A percentile compares a stretch with the other conserved stretches of the same genome.
Conservation (phyloP, 2,888 invertebrate species). For the Laothoe populi region DNA sequence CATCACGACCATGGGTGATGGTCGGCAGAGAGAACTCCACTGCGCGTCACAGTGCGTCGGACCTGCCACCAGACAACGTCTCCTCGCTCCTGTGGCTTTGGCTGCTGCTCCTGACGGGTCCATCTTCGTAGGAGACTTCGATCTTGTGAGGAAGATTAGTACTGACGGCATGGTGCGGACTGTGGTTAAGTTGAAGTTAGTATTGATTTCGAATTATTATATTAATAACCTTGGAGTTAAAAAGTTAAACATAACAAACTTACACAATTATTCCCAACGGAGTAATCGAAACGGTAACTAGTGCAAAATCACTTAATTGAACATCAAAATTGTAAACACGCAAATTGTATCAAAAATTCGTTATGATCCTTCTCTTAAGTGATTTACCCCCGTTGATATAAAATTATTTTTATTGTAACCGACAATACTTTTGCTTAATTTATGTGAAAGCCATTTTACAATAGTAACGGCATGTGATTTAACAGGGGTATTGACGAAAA, state of each 20-base stretch:
- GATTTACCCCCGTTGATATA: no score
- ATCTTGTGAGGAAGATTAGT: constrained; percentile 94
- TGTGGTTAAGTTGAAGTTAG: constrained; percentile 92
- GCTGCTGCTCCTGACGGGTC: constrained; percentile 97
- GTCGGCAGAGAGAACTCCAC: constrained; percentile 93
- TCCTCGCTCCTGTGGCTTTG: constrained; percentile 96
- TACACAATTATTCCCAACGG: no score
- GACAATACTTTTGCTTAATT: no score
- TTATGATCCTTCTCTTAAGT: no score
- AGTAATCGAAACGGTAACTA: no score
- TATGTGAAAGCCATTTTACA: no score
- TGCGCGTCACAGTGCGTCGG: constrained; percentile 89
- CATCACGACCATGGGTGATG: constrained; percentile 95
- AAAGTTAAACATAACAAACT: no score
- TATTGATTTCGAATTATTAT: constrained; percentile 38
- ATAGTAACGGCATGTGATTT: no score
- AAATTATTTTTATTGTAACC: no score
- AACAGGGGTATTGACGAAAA: not conserved
- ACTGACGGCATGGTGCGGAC: constrained; percentile 93
- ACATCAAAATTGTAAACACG: no score
- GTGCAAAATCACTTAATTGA: no score
- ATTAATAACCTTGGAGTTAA: not conserved
- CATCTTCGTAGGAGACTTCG: constrained; percentile 97
- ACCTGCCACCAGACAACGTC: constrained; percentile 90
- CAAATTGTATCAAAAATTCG: no score